phyloP scores from a whole-genome alignment of 2,113 vertebrate species.

The Okapia johnstoni region DNA sequence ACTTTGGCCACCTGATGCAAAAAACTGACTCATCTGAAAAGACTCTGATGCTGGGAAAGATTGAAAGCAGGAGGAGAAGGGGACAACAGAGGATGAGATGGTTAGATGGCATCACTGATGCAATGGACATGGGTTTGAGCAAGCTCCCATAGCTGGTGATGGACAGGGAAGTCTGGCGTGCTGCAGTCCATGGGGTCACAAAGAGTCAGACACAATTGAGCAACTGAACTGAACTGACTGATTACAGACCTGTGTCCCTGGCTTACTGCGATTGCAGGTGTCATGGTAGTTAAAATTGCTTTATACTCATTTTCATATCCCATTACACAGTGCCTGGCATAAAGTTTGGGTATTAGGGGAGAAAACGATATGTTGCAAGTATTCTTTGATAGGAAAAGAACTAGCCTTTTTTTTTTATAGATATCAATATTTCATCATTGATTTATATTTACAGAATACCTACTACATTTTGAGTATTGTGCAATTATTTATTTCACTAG shows the following conservation, averaged over 20 bases:
- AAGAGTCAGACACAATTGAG: not conserved
- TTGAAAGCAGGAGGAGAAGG: not conserved
- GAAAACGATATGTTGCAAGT: not conserved
- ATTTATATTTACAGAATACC: not conserved
- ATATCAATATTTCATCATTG: not conserved
- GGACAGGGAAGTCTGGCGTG: not conserved
- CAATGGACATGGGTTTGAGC: not conserved
- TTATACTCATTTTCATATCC: not conserved
- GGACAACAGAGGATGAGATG: not conserved
- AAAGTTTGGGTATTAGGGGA: not conserved
- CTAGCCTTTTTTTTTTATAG: not conserved
- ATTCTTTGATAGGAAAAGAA: not conserved
- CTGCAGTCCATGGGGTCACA: not conserved
- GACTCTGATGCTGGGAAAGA: not conserved
- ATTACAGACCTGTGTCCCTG: not conserved
- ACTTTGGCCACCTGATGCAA: not conserved
- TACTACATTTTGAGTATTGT: not conserved
- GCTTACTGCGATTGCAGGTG: not conserved
- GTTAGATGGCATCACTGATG: not conserved
- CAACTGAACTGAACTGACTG: not conserved
- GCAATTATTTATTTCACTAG: not conserved
- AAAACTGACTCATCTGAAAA: not conserved
- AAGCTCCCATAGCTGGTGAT: not conserved
- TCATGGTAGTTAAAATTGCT: not conserved
- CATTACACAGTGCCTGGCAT: not conserved